phyloP scores from a whole-genome alignment of 1,140 invertebrate species.

The Saxidomus purpurata region DNA sequence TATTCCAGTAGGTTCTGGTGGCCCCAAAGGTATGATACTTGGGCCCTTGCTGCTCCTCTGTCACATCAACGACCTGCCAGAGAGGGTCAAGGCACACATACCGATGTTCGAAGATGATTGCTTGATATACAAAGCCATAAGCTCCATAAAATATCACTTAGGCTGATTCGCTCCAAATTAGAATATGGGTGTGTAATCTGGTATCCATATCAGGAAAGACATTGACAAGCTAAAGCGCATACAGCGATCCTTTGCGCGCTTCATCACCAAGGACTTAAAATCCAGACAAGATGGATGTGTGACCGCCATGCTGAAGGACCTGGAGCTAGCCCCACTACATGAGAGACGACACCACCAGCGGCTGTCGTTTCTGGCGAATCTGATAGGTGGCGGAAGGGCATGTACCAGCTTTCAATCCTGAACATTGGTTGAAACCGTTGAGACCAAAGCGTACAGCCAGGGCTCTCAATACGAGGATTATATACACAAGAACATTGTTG shows the following conservation, averaged over 20 bases:
- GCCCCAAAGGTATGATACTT: neutral
- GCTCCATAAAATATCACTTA: neutral
- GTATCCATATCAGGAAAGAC: neutral
- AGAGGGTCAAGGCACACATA: neutral
- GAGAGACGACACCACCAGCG: neutral
- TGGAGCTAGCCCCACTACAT: neutral
- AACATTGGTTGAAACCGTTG: neutral
- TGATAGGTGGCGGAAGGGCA: neutral
- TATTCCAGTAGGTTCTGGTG: neutral
- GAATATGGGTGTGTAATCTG: neutral
- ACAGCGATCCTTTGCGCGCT: neutral
- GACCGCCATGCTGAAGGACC: neutral
- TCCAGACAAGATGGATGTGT: conserved; percentile 10
- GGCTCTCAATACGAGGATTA: neutral
- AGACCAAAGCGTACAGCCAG: neutral
- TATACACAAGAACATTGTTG: neutral
- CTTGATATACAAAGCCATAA: neutral
- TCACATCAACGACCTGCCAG: conserved; percentile 6
- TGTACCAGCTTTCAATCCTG: neutral
- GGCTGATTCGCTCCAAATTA: neutral
- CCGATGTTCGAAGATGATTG: neutral
- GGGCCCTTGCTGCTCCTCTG: neutral
- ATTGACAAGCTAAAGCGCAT: neutral
- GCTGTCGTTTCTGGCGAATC: neutral
- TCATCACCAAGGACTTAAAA: neutral